Base-by-base conservation (phyloP, 2,113 vertebrate genomes). In the Atlantisia rogersi region DNA sequence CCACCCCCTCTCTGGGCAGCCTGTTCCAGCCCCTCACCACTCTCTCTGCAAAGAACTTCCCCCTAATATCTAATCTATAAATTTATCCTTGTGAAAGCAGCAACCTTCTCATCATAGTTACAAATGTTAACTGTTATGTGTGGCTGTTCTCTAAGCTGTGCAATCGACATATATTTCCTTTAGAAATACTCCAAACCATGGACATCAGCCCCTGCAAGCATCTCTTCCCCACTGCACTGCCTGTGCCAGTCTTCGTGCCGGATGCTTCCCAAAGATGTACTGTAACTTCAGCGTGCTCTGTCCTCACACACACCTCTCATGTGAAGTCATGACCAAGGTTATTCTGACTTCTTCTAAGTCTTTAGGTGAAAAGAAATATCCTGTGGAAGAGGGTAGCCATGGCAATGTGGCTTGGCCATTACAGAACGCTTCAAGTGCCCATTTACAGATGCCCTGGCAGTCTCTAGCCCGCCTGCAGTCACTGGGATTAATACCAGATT, bases 261-360 rank as follows among this genome's bases (percentile, higher is more conserved):
- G 84, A 4, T 26, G 22, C 44, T 62, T 29, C 82, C 62, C 39
- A 25, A 14, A 31, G 31, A 17, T 2, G 3, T 3, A 18, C 4
- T 0, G 0, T 7, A 39, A 60, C 77, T 50, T 40, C 6, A 25
- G 21, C 0, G 0, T 22, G 12, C 32, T 1, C 29, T 1, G 4
- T 11, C 25, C 69, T 46, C 39, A 26, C 48, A 0, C 6, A 18
- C 19, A 16, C 14, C 42, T 20, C 63, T 50, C 16, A 0, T 44
- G n/a, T 7, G 16, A 60, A 74, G 55, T n/a, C 50, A 37, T 0
- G 0, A 5, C 26, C 17, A 2, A 4, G 62, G 40, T 59, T 73
- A 15, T 58, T 82, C n/a, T 48, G 20, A 31, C 13, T 70, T 56
- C 22, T 79, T 31, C 32, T 3, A 10, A 48, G 18, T 53, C 37